Conservation (phyloP, 1,140 invertebrate species). For the Caenorhabditis briggsae region DNA sequence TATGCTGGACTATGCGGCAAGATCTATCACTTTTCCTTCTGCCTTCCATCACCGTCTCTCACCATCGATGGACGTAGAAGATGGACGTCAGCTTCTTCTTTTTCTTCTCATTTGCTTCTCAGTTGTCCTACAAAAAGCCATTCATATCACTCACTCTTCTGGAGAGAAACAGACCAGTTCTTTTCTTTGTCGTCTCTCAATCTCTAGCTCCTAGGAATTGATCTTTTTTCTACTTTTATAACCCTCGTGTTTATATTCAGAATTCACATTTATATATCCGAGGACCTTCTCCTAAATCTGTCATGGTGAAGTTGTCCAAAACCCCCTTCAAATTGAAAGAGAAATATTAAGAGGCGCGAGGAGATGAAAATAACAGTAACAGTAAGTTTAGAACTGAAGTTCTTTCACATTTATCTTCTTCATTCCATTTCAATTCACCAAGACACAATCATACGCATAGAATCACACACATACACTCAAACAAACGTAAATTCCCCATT, state of each 20-base stretch:
- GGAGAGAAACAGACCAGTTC: slow-evolving; percentile 41
- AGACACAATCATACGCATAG: slow-evolving; percentile 44
- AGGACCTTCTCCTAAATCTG: too few species aligned
- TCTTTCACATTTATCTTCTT: not conserved
- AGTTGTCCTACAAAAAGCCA: slow-evolving; percentile 17
- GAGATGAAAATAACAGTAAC: not conserved
- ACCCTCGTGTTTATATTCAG: slow-evolving; percentile 9
- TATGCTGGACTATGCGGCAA: slow-evolving; percentile 48
- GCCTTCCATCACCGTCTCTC: not conserved
- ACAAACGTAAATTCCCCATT: slow-evolving; percentile 44
- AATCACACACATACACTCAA: slow-evolving; percentile 11
- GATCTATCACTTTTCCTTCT: slow-evolving; percentile 46
- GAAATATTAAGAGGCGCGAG: not conserved
- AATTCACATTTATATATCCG: not conserved
- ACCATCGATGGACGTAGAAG: slow-evolving; percentile 30
- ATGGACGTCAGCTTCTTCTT: slow-evolving; percentile 47
- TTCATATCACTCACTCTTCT: slow-evolving; percentile 46
- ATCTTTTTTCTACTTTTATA: slow-evolving; percentile 24
- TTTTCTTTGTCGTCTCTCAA: slow-evolving; percentile 45
- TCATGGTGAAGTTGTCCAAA: too few species aligned
- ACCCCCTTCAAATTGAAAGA: not conserved
- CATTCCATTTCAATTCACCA: slow-evolving; percentile 18
- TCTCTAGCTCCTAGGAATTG: slow-evolving; percentile 43
- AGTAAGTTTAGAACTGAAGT: slow-evolving; percentile 16
- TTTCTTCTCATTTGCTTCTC: not conserved